These are phyloP conservation scores for Pitta sordida DNA, from an alignment of 2,113 vertebrate species.

Conservation along the genomic window DNA sequence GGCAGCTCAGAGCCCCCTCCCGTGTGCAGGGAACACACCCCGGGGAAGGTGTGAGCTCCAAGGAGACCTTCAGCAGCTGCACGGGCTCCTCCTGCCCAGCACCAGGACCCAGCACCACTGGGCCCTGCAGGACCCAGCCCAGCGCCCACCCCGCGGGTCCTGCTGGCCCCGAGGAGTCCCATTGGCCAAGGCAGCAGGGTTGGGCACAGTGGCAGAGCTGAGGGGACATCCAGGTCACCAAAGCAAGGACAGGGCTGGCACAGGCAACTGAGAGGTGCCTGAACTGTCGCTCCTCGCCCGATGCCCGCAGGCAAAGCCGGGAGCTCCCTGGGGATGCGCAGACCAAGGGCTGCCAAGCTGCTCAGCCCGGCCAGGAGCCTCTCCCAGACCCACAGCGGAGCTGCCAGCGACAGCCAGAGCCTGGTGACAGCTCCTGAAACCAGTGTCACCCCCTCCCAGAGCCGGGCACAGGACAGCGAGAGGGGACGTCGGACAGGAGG, in stretches of 20 bases:
- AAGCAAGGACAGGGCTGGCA: neutral
- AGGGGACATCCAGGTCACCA: neutral
- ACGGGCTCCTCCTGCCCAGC: neutral
- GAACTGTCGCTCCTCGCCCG: neutral
- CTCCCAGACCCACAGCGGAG: neutral
- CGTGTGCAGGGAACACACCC: accelerated
- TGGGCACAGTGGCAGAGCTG: neutral
- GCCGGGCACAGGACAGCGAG: accelerated
- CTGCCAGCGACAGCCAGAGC: neutral
- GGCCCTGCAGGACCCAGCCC: neutral
- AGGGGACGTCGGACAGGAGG: neutral
- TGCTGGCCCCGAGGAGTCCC: accelerated
- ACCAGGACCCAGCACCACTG: neutral
- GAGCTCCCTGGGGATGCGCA: neutral
- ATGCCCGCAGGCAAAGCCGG: neutral
- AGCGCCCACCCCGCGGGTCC: accelerated
- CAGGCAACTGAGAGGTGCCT: neutral
- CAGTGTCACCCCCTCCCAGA: neutral
- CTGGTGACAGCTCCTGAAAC: neutral
- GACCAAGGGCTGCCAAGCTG: neutral
- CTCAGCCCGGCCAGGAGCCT: accelerated
- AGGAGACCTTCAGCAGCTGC: neutral
- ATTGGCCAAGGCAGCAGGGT: neutral
- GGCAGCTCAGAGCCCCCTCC: neutral
- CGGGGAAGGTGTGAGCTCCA: neutral